These are phyloP conservation scores for Rhynchotus rufescens DNA, from an alignment of 2,797 vertebrate genomes.

Conservation along the genomic window DNA sequence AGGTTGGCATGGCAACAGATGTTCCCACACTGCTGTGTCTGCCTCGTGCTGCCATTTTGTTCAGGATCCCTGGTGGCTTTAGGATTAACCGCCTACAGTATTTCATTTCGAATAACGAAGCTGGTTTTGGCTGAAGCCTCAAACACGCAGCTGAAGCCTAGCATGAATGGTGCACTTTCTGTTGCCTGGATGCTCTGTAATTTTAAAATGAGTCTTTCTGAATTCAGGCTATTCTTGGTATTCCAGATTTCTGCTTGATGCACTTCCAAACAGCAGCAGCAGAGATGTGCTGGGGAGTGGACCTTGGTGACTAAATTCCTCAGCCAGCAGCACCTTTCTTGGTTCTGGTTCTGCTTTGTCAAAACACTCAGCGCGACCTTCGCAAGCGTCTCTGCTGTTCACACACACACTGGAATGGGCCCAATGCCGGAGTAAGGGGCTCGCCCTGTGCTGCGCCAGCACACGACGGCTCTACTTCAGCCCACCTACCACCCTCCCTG, in stretches of 20 bases:
- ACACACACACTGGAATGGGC: too few species aligned
- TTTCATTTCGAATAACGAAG: background rate
- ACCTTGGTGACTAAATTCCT: background rate
- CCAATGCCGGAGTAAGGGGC: background rate
- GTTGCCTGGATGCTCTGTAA: background rate
- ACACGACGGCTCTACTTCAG: background rate
- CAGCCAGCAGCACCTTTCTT: background rate
- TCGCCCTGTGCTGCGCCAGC: background rate
- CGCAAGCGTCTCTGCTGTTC: background rate
- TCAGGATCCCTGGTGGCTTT: slow-evolving; percentile 34
- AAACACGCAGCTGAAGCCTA: background rate
- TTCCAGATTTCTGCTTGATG: background rate
- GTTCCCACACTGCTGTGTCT: slow-evolving; percentile 48
- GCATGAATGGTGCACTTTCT: background rate
- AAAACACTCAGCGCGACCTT: background rate
- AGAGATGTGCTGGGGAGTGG: rapidly evolving
- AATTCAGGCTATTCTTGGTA: background rate
- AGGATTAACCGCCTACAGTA: slow-evolving; percentile 10
- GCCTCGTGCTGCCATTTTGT: slow-evolving; percentile 54
- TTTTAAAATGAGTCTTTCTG: background rate
- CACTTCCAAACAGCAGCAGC: background rate
- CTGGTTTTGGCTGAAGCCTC: background rate
- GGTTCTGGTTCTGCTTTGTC: background rate
- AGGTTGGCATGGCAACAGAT: slow-evolving; percentile 66
- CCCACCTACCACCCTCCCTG: background rate